A percentile compares a stretch with the other conserved stretches of the same genome.
These are phyloP conservation scores for Phylloscopus whistleri DNA, from an alignment of 2,113 vertebrate species.

Conservation along the genomic window DNA sequence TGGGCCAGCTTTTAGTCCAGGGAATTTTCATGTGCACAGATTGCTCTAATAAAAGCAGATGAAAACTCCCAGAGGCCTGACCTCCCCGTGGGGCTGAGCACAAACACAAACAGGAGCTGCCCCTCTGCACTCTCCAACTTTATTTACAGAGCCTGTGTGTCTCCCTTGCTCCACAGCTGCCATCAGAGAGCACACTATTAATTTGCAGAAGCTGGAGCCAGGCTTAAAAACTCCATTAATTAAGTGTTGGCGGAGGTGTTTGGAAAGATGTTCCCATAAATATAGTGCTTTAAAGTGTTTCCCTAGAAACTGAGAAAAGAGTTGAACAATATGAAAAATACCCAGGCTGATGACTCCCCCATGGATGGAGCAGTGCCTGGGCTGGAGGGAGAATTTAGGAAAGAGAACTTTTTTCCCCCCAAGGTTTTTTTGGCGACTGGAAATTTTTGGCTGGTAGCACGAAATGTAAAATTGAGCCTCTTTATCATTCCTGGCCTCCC, in stretches of 20 bases:
- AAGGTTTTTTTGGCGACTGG: neutral
- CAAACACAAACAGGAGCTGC: neutral
- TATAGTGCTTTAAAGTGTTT: constrained; percentile 61
- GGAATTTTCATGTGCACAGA: neutral
- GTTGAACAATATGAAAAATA: constrained; percentile 36
- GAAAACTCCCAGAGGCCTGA: neutral
- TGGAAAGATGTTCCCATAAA: constrained; percentile 50
- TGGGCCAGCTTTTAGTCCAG: neutral
- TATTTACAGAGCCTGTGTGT: neutral
- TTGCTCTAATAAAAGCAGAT: neutral
- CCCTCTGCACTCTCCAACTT: neutral
- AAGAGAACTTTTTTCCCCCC: neutral
- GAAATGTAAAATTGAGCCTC: neutral
- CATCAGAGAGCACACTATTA: neutral
- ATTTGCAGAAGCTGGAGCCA: constrained; percentile 10
- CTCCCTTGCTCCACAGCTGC: neutral
- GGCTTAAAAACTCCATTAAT: constrained; percentile 56
- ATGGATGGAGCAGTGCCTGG: neutral
- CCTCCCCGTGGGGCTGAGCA: neutral
- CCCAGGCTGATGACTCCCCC: neutral
- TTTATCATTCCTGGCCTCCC: too few species aligned
- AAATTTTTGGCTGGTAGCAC: neutral
- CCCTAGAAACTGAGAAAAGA: constrained; percentile 64
- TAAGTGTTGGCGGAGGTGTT: constrained; percentile 63
- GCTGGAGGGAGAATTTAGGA: neutral